Base-by-base conservation (phyloP, 1,140 invertebrate species). In the Xylocopa sonorina region DNA sequence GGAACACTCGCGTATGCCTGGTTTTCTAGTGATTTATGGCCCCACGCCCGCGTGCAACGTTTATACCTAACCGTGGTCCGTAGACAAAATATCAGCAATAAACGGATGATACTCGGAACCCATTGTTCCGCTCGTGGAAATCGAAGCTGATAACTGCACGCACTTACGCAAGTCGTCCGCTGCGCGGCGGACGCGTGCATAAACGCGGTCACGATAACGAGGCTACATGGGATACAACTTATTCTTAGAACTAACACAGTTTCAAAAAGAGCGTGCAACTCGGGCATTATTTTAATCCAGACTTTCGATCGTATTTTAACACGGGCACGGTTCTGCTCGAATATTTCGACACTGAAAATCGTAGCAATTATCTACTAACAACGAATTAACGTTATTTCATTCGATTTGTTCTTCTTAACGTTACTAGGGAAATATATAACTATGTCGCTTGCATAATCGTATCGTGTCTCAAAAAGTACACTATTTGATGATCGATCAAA, bases 1-100 rank as follows among this genome's bases (percentile, higher is more conserved):
- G 68, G 74, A 84, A 80, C 71, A 66, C 48, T 50, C 55, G 51
- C 64, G 51, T 66, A 43, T 46, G 53, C 58, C 57, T 80, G 16
- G 29, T n/a, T 34, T 46, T 50, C n/a, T 38, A 62, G 41, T 87
- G 87, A 88, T 88, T 88, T 87, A 87, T 60, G 58, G 53, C 46
- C 74, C 83, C 83, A 80, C 83, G 83, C 60, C 53, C n/a, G 10
- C n/a, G 50, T n/a, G 66, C 66, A 6, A 46, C 66, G 85, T 87
- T 84, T 84, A 82, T 79, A 57, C 73, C 32, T 57, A 50, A n/a
- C 16, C 62, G 14, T 50, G 21, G 21, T 29, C 55, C 79, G 88
- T 88, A 91, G 90, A 91, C 90, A 85, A 90, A 91, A 91, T 89
- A 91, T 87, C 82, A 82, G 76, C 85, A 79, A 81, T 71, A 63